phyloP scores from a whole-genome alignment of 2,113 vertebrate species.

The Microtus ochrogaster region DNA sequence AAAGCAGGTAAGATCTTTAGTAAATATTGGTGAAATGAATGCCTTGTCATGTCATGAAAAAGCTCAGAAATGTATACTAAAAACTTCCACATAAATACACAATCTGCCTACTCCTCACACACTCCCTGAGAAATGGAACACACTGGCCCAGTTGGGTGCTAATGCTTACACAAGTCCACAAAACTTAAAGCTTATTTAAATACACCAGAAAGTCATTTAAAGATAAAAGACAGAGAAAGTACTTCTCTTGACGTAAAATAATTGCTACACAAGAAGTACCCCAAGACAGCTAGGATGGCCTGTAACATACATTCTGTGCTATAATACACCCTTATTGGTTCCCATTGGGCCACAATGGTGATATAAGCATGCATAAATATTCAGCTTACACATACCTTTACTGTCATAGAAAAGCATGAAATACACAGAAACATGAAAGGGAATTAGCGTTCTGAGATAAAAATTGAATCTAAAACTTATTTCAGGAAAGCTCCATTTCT shows the following conservation, averaged over 20 bases:
- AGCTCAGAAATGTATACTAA: neutral
- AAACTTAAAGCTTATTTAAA: conserved; percentile 48
- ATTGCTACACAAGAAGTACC: neutral
- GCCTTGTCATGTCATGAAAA: neutral
- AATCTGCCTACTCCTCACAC: neutral
- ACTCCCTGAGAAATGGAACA: neutral
- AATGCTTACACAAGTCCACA: neutral
- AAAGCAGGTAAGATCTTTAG: neutral
- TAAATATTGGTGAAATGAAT: neutral
- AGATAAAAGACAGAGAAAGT: conserved; percentile 58
- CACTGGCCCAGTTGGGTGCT: neutral
- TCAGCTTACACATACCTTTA: neutral
- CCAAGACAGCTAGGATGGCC: neutral
- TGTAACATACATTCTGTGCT: neutral
- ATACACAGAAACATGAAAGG: neutral
- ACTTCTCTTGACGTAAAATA: conserved; percentile 57
- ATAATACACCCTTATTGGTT: neutral
- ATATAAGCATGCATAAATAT: neutral
- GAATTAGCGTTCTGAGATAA: neutral
- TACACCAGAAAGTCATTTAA: conserved; percentile 19
- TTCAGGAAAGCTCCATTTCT: neutral
- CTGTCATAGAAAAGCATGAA: neutral
- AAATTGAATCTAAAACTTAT: neutral
- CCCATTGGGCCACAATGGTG: neutral
- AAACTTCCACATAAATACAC: neutral